Conservation (phyloP, 2,888 invertebrate genomes). For the Barypeithes pellucidus region DNA sequence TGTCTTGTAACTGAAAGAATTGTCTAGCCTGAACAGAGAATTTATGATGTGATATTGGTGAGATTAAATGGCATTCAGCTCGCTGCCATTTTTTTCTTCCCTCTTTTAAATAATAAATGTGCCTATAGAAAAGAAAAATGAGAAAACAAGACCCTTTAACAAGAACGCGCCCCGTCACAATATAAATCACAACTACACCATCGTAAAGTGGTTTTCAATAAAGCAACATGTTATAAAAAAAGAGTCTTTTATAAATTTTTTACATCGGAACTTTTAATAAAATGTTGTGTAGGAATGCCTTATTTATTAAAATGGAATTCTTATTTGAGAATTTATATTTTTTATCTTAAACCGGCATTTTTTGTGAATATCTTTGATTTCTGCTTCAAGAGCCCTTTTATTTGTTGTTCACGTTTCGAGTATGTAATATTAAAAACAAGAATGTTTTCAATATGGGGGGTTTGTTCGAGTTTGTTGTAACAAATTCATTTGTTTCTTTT, state of each 20-base stretch:
- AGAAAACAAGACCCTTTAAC: conserved; percentile 45
- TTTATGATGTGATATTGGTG: conserved; percentile 34
- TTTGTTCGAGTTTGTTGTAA: too few relatives aligned
- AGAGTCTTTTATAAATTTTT: conserved; percentile 34
- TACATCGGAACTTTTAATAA: conserved; percentile 23
- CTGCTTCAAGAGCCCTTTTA: neutral
- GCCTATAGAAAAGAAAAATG: conserved; percentile 47
- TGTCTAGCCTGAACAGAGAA: conserved; percentile 22
- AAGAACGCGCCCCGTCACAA: conserved; percentile 33
- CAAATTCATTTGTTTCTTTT: too few relatives aligned
- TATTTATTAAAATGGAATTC: conserved; percentile 23
- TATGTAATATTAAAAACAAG: too few relatives aligned
- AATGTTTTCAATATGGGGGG: too few relatives aligned
- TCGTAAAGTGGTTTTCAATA: conserved; percentile 50
- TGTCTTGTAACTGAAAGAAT: conserved; percentile 3
- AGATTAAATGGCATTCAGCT: conserved; percentile 34
- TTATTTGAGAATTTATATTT: conserved; percentile 8
- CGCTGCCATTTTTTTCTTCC: conserved; percentile 31
- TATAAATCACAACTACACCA: conserved; percentile 47
- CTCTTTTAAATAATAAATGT: conserved; percentile 48
- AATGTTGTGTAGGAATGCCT: conserved; percentile 9
- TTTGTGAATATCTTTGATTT: neutral
- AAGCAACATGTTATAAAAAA: conserved; percentile 46
- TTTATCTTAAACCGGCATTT: neutral
- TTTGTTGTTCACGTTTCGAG: too few relatives aligned